These are phyloP conservation scores for Pampus argenteus DNA, from an alignment of 2,797 vertebrate species.

Conservation along the genomic window DNA sequence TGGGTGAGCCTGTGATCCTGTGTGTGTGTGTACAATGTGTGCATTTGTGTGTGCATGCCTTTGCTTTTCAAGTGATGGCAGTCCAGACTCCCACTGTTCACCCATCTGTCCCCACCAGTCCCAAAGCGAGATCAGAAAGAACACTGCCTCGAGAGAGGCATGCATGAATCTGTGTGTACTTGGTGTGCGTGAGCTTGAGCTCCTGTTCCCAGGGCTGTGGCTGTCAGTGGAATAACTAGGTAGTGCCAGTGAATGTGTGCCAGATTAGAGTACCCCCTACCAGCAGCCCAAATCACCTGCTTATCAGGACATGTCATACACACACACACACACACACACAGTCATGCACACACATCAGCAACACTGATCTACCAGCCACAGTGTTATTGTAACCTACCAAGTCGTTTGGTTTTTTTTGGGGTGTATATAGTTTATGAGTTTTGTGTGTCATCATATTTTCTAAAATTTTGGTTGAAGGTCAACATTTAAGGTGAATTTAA, in stretches of 20 bases:
- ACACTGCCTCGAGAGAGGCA: conserved; percentile 62
- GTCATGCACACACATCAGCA: conserved; percentile 41
- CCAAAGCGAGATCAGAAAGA: conserved; percentile 80
- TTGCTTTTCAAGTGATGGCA: conserved; percentile 64
- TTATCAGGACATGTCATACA: conserved; percentile 71
- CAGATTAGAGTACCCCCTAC: conserved; percentile 81
- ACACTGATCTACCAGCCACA: conserved; percentile 41
- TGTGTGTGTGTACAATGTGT: conserved; percentile 44
- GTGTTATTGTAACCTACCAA: conserved; percentile 60
- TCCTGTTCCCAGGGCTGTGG: conserved; percentile 72
- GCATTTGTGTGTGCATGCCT: conserved; percentile 62
- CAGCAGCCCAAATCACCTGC: conserved; percentile 76
- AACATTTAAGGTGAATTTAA: conserved; percentile 19
- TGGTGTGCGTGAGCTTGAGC: conserved; percentile 56
- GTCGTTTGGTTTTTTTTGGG: conserved; percentile 41
- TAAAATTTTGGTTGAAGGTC: conserved; percentile 57
- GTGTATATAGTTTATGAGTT: conserved; percentile 37
- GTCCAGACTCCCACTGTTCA: conserved; percentile 81
- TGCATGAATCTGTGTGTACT: conserved; percentile 51
- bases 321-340: conserved; percentile 42
- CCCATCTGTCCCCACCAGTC: conserved; percentile 82
- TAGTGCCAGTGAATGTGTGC: conserved; percentile 76
- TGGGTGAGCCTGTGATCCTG: conserved; percentile 56
- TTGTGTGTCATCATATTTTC: conserved; percentile 44
- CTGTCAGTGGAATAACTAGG: conserved; percentile 78